Evolutionary conservation across 2,888 invertebrate genomes (phyloP).

Genomic region (Eremobia ochroleuca): DNA sequence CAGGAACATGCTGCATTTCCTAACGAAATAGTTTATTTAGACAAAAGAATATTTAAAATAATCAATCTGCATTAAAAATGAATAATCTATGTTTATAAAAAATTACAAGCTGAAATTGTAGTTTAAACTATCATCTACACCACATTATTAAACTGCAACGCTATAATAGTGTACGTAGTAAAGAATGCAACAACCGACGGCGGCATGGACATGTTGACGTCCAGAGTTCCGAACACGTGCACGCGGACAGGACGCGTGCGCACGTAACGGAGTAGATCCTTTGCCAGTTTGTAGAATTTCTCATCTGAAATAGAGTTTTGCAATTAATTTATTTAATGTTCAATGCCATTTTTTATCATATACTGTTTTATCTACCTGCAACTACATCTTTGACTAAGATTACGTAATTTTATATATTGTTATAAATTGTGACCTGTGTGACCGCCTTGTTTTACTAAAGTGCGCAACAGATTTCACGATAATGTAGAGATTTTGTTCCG

Average conservation of each 20-base stretch:
- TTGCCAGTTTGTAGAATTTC: slow-evolving; percentile 65
- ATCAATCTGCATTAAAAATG: background rate
- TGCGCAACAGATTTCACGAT: background rate
- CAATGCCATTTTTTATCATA: background rate
- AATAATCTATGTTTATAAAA: no score
- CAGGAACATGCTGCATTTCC: background rate
- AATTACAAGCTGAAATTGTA: no score
- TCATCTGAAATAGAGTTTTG: background rate
- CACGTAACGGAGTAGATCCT: slow-evolving; percentile 73
- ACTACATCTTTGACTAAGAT: background rate
- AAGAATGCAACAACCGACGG: slow-evolving; percentile 74
- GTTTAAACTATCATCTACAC: background rate
- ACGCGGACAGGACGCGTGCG: slow-evolving; percentile 69
- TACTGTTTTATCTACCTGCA: background rate
- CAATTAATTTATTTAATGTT: slow-evolving; percentile 54
- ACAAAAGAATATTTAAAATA: background rate
- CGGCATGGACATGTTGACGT: slow-evolving; percentile 77
- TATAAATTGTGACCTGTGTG: background rate
- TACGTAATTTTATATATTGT: background rate
- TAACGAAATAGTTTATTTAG: background rate
- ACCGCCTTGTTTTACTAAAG: background rate
- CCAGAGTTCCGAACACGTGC: slow-evolving; percentile 71
- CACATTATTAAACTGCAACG: background rate
- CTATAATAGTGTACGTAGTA: background rate
- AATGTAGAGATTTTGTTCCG: background rate